These are phyloP conservation scores for Zaprionus kolodkinae DNA, from an alignment of 1,140 invertebrate genomes.

Conservation along the genomic window DNA sequence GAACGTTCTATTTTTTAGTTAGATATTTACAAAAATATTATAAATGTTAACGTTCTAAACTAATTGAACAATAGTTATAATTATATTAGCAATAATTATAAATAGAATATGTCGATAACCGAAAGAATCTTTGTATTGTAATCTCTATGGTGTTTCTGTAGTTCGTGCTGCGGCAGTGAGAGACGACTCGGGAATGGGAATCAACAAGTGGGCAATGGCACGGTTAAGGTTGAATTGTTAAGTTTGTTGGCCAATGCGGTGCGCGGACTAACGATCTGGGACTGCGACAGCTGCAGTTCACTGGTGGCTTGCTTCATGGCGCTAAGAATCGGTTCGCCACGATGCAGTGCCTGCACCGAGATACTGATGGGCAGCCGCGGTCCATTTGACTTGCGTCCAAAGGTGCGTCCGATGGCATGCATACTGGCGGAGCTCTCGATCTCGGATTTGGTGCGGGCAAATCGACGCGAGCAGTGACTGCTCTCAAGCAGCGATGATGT, in stretches of 20 bases:
- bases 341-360: constrained; percentile 68
- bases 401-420: constrained; percentile 67
- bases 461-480: constrained; percentile 42
- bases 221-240: constrained; percentile 41
- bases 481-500: constrained; percentile 8
- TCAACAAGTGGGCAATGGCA: constrained; percentile 56
- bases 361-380: constrained; percentile 61
- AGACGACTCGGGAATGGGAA: constrained; percentile 4
- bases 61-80: not conserved
- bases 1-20: not conserved
- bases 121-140: not conserved
- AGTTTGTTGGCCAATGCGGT: constrained; percentile 50
- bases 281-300: constrained; percentile 60
- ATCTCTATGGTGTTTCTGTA: not conserved
- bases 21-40: not conserved
- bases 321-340: constrained; percentile 61
- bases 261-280: constrained; percentile 54
- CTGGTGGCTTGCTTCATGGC: constrained; percentile 69
- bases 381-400: constrained; percentile 60
- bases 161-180: constrained; percentile 29
- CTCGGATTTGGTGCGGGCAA: constrained; percentile 66
- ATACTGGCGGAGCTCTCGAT: constrained; percentile 63
- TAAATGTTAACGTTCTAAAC: not conserved
- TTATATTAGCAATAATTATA: no score
- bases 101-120: no score